phyloP scores from a whole-genome alignment of 2,888 invertebrate genomes.

The Drosophila mercatorum region DNA sequence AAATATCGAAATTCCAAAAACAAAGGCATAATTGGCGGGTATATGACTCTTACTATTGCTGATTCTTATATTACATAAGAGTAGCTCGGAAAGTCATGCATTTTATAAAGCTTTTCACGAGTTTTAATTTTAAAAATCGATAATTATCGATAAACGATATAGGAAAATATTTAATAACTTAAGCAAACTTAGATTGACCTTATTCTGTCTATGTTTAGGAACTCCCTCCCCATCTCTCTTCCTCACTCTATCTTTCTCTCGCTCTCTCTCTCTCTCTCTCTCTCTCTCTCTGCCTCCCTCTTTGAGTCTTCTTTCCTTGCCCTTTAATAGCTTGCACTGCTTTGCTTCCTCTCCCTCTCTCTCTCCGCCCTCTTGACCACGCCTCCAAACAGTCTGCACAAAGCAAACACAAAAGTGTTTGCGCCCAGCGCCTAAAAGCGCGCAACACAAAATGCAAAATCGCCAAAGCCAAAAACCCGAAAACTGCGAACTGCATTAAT shows the following conservation, averaged over 20 bases:
- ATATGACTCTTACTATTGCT: too few species aligned
- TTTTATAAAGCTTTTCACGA: background rate
- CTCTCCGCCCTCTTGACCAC: background rate
- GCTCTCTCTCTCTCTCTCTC: too few species aligned
- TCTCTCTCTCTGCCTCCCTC: background rate
- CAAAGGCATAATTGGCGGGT: too few species aligned
- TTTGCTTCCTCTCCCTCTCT: background rate
- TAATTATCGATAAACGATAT: background rate
- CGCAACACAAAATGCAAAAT: conserved; percentile 18
- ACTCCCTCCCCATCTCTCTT: too few species aligned
- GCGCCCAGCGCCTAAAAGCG: conserved; percentile 15
- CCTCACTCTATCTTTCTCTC: too few species aligned
- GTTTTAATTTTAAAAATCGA: background rate
- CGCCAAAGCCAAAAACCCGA: conserved; percentile 4
- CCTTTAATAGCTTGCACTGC: conserved; percentile 5
- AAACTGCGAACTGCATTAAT: conserved; percentile 20
- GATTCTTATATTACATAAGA: background rate
- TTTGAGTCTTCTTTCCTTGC: background rate
- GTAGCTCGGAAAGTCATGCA: background rate
- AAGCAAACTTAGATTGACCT: background rate
- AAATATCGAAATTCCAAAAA: too few species aligned
- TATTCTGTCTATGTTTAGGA: too few species aligned
- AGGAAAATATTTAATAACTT: background rate
- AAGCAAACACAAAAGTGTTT: background rate
- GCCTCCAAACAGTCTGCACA: conserved; percentile 19